These are phyloP conservation scores for Torymus auratus DNA, from an alignment of 2,888 invertebrate species.

Conservation along the genomic window DNA sequence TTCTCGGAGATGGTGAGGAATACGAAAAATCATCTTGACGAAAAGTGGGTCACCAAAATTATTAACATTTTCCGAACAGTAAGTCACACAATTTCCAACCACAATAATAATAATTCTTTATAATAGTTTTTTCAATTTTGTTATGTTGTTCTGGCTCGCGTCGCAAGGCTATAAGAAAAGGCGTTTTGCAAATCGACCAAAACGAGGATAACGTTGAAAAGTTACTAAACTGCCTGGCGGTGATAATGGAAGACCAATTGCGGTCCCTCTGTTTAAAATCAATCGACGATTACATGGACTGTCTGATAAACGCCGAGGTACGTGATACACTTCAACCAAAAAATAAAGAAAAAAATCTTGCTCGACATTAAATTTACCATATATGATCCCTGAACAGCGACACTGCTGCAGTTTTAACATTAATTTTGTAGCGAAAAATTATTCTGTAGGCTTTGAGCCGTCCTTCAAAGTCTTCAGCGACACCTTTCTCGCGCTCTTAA, in stretches of 20 bases:
- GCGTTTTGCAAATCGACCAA: conserved; percentile 82
- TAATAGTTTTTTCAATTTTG: no score
- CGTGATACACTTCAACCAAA: conserved; percentile 34
- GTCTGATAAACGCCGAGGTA: conserved; percentile 88
- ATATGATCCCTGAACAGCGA: conserved; percentile 19
- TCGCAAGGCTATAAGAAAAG: conserved; percentile 81
- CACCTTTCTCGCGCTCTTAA: conserved; percentile 84
- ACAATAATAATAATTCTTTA: neutral
- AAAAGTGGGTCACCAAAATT: conserved; percentile 83
- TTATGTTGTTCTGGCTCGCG: no score
- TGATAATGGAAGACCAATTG: conserved; percentile 92
- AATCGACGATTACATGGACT: conserved; percentile 86
- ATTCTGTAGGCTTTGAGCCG: conserved; percentile 85
- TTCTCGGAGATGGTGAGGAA: conserved; percentile 82
- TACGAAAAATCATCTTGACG: conserved; percentile 82
- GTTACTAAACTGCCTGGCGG: conserved; percentile 91
- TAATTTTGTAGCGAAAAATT: conserved; percentile 80
- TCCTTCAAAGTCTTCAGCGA: conserved; percentile 86
- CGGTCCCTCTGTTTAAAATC: conserved; percentile 89
- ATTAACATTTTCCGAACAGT: conserved; percentile 82
- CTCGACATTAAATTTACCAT: neutral
- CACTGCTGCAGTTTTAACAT: conserved; percentile 84
- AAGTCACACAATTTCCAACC: conserved; percentile 16
- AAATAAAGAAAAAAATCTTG: neutral
- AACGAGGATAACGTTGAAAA: conserved; percentile 83